Conservation (phyloP, 2,113 vertebrate genomes). For the Procapra przewalskii region DNA sequence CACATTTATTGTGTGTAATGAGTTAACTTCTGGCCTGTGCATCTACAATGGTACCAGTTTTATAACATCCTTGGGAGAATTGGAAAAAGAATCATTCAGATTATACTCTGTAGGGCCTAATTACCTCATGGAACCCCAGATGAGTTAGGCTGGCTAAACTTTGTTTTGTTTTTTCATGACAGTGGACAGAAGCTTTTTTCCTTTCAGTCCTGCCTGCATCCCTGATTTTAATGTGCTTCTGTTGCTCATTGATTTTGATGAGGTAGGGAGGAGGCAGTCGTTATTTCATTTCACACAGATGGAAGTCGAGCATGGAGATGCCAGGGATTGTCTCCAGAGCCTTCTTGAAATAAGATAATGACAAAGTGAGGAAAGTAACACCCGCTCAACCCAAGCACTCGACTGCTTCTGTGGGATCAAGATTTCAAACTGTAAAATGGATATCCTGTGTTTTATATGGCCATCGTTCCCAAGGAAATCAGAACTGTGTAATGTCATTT, state of each 20-base stretch:
- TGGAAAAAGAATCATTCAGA: not conserved
- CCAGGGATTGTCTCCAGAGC: slow-evolving; percentile 34
- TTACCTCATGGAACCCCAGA: not conserved
- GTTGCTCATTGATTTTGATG: slow-evolving; percentile 25
- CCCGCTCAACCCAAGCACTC: not conserved
- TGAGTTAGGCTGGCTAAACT: slow-evolving; percentile 2
- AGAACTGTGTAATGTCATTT: not conserved
- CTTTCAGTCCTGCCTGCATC: not conserved
- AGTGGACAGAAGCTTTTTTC: not conserved
- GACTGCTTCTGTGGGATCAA: not conserved
- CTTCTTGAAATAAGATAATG: slow-evolving; percentile 27
- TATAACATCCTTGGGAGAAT: not conserved
- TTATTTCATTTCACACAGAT: slow-evolving; percentile 27
- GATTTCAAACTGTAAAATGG: not conserved
- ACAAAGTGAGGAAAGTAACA: not conserved
- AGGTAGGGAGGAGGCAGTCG: not conserved
- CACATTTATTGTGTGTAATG: not conserved
- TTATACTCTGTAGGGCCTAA: not conserved
- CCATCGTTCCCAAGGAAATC: not conserved
- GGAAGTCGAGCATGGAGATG: not conserved
- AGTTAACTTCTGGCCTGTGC: not conserved
- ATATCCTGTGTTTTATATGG: not conserved
- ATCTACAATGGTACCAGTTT: not conserved
- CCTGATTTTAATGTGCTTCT: slow-evolving; percentile 25
- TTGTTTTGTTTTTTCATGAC: slow-evolving; percentile 32